phyloP scores from a whole-genome alignment of 2,113 vertebrate species.

The Dipodomys spectabilis region DNA sequence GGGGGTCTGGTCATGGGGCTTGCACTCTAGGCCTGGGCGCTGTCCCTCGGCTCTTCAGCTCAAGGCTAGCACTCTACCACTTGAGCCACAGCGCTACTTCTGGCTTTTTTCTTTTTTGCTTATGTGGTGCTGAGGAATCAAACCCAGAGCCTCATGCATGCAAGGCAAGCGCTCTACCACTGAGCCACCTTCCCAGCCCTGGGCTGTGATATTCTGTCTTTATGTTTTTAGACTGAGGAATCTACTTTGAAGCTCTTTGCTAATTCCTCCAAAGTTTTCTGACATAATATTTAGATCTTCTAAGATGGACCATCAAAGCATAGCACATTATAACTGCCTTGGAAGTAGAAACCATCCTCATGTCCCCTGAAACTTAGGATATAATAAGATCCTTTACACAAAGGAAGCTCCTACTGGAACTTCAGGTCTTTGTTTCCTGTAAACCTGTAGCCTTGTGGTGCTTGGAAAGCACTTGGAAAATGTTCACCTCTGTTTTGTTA shows the following conservation, averaged over 20 bases:
- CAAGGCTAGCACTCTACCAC: too few species aligned
- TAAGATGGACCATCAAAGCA: neutral
- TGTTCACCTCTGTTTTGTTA: conserved; percentile 13
- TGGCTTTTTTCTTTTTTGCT: too few species aligned
- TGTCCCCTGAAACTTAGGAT: neutral
- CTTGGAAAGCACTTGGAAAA: neutral
- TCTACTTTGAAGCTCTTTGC: neutral
- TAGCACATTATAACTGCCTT: neutral
- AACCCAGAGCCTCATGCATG: too few species aligned
- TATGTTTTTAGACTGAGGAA: neutral
- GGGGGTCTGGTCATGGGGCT: too few species aligned
- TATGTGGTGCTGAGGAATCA: too few species aligned
- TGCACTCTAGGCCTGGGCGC: too few species aligned
- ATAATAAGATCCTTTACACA: neutral
- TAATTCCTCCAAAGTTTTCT: neutral
- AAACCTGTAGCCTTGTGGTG: neutral
- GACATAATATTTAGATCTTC: neutral
- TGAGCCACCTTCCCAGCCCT: neutral
- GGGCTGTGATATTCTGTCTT: neutral
- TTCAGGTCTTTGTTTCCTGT: neutral
- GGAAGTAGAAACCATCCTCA: neutral
- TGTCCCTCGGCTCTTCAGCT: too few species aligned
- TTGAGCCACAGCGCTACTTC: too few species aligned
- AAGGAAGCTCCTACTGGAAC: neutral
- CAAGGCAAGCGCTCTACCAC: too few species aligned